Base-by-base conservation (phyloP, 2,797 vertebrate species). In the Synaphobranchus kaupii region DNA sequence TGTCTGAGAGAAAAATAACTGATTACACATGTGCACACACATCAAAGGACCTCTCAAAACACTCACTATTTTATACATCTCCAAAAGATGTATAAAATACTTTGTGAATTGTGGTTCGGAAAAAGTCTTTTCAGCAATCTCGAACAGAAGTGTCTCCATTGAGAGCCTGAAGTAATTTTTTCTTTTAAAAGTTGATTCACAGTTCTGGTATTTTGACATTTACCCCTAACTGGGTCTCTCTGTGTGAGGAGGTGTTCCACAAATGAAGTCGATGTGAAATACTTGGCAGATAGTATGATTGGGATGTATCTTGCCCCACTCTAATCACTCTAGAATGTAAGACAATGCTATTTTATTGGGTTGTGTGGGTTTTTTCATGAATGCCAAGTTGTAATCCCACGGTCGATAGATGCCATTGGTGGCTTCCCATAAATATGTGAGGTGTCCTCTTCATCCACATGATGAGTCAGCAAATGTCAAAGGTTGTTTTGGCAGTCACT, bases 391-490 rank as follows among this genome's bases (percentile, higher is more conserved):
- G 78, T 25, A 54, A 82, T 17, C 10, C 58, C 50, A 52, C 34
- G 0, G 34, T 12, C 22, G 78, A 60, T 88, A 88, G 52, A 48
- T 60, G 85, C 58, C 73, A 87, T 92, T 91, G 90, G 91, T 68
- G 88, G 86, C 34, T 92, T 94, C 92, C 90, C 88, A 90, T 90
- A 92, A 93, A 84, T 13, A 50, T 17, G 89, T 0, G 39, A 66
- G 66, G 52, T 87, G n/a, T 28, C 86, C 31, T 15, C 71, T 83
- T 71, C 87, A 34, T 34, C 34, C 31, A 58, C n/a, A 28, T 28
- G 71, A 80, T 89, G 86, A 44, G 22, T 44, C 60, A 86, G 48
- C 90, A 91, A 85, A 93, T 93, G 93, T 90, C 93, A 93, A 87
- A 88, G 84, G 88, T 15, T 86, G 28, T 20, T 9, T 84, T 58